phyloP scores from a whole-genome alignment of 2,888 invertebrate genomes.

The Spilosoma lubricipeda region DNA sequence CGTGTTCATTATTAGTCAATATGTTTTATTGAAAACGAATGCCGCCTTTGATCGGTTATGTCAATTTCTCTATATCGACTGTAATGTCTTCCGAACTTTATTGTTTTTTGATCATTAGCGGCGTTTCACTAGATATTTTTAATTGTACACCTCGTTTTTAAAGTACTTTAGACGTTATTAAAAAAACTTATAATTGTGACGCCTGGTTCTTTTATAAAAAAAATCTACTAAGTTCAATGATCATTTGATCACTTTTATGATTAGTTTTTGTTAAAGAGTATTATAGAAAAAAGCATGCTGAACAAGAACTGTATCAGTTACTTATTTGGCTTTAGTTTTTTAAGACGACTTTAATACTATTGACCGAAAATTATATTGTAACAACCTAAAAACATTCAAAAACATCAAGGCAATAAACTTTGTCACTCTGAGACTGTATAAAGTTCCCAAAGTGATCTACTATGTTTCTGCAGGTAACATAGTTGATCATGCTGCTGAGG shows the following conservation, averaged over 20 bases:
- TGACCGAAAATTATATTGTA: no score
- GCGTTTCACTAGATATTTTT: conserved; percentile 61
- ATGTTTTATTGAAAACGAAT: conserved; percentile 79
- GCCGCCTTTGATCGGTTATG: conserved; percentile 80
- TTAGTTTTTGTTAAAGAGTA: neutral
- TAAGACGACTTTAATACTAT: neutral
- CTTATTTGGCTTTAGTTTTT: neutral
- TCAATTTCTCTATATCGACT: conserved; percentile 74
- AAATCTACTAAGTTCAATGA: conserved; percentile 6
- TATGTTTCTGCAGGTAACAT: no score
- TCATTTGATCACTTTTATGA: neutral
- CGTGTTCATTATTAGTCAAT: conserved; percentile 84
- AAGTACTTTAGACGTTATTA: conserved; percentile 43
- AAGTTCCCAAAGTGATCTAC: no score
- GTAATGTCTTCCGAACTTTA: conserved; percentile 60
- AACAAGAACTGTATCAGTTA: neutral
- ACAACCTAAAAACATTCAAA: no score
- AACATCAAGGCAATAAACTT: no score
- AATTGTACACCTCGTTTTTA: conserved; percentile 48
- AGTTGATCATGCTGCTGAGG: no score
- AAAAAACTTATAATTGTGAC: conserved; percentile 53
- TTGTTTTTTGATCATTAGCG: conserved; percentile 68
- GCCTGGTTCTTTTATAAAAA: conserved; percentile 25
- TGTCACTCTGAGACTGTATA: no score
- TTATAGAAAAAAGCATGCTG: neutral